Percentiles rank a stretch among this genome's conserved stretches.
phyloP scores from a whole-genome alignment of 92 coral and sea anemone species.

The Palythoa heliodiscus region DNA sequence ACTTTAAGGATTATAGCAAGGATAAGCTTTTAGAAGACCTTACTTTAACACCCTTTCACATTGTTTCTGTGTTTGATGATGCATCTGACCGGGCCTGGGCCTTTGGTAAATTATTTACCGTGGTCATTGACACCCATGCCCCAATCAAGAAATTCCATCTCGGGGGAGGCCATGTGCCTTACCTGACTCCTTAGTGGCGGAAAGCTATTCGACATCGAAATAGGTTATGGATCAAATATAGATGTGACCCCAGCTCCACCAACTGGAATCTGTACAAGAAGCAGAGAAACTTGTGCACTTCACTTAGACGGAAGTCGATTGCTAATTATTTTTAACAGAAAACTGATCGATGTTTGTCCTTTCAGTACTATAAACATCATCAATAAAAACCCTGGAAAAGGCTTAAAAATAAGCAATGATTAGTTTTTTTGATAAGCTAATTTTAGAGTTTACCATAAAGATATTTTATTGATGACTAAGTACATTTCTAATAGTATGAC shows the following conservation, averaged over 20 bases:
- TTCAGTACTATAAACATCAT: no score
- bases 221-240: slow-evolving; percentile 50
- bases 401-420: no score
- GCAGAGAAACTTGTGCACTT: slow-evolving; percentile 27
- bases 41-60: background rate
- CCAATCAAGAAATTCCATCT: slow-evolving; percentile 5
- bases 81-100: background rate
- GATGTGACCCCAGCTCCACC: background rate
- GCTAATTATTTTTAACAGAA: slow-evolving; percentile 29
- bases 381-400: no score
- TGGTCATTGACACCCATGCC: background rate
- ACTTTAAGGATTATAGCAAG: background rate
- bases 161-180: slow-evolving; percentile 3
- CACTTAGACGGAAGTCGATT: slow-evolving; percentile 58
- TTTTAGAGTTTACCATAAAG: no score
- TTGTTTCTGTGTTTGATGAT: background rate
- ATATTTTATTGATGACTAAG: no score
- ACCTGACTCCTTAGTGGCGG: slow-evolving; percentile 20
- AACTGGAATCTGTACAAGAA: slow-evolving; percentile 49
- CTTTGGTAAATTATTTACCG: background rate
- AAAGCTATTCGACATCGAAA: slow-evolving; percentile 56
- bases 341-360: slow-evolving; percentile 25
- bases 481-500: no score
- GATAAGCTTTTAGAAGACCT: slow-evolving; percentile 5
- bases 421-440: no score